Evolutionary conservation across 2,113 vertebrate species (phyloP), one percentile per base, ranked within the genome.

Genomic region (Tympanuchus pallidicinctus): DNA sequence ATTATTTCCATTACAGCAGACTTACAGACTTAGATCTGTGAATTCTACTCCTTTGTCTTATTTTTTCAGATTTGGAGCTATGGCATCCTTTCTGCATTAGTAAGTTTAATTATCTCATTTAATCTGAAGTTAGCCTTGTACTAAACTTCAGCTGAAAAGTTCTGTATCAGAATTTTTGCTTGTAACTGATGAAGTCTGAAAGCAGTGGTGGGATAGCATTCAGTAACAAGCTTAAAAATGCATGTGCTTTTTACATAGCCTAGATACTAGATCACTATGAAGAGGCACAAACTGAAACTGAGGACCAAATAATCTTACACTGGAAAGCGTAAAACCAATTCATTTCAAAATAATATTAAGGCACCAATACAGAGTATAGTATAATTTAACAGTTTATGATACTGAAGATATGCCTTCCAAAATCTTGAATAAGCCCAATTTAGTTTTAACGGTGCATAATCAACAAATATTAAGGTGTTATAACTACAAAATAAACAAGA

Each of bases 71-170:
- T 64, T 71, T 43, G 43, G 22, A 57, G 12, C 43, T 64, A 9
- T 42, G 64, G 0, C 1, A 22, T 52, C 2, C 3, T n/a, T 67
- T 0, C 12, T 71, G 7, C 54, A 66, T 18, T 13, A 42, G 6
- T 4, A 56, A 4, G 14, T 36, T 38, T 9, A 82, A 56, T 1
- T 10, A 66, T 9, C 2, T 78, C 38, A 78, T 1, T 10, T 8
- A 72, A 42, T 75, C 7, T 45, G 6, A 67, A 24, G 3, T 17
- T 16, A 67, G 13, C 3, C 59, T 87, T 77, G 4, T 40, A 50
- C 10, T 48, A 34, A 77, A 61, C 5, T 47, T 77, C 13, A 52
- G 76, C 4, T 66, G 34, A 84, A 7, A 54, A 24, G 4, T 22
- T 40, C 76, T 9, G 2, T 40, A 11, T 82, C 42, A 45, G 42